Base-by-base conservation (phyloP, 2,113 vertebrate genomes). In the Sander lucioperca region DNA sequence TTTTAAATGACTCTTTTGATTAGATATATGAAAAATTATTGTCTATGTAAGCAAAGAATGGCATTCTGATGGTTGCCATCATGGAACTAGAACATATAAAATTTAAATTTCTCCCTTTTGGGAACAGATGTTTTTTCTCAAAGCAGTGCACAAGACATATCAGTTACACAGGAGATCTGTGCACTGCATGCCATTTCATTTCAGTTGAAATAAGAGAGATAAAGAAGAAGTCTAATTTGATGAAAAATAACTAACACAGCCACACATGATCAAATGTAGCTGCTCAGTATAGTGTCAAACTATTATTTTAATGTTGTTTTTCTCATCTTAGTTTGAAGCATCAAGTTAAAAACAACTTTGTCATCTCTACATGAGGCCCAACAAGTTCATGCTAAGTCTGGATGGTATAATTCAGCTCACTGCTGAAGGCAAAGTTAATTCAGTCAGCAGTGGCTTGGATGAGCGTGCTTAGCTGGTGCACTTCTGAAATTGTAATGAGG, bases 401-500 rank as follows among this genome's bases (percentile, higher is more conserved):
- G 70, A 50, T 36, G 74, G 43, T 45, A 56, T 74, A 73, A 85
- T 82, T 86, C 71, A 77, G 77, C 81, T 88, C 86, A 25, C 62
- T 82, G 72, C 87, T 84, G 67, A 81, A 87, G 82, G 82, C 82
- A 71, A 82, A 87, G 78, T 79, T 86, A 89, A 91, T 88, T 88
- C 83, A 88, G 74, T 81, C 78, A 70, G 73, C 67, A 71, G 80
- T 82, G 83, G 77, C 48, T 81, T 57, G 78, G 80, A 74, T 59
- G 79, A 89, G 57, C 39, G 36, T 80, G 82, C 86, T 85, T 77
- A 77, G 84, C 59, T 72, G 66, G 50, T 66, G 77, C 83, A 30
- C 48, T 25, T 61, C 75, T 86, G 84, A 87, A 86, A 84, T 83
- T 87, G 87, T 88, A 93, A 93, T 88, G 84, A 92, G 80, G 86